These are phyloP conservation scores for Polyergus mexicanus DNA, from an alignment of 1,140 invertebrate species.

Conservation along the genomic window DNA sequence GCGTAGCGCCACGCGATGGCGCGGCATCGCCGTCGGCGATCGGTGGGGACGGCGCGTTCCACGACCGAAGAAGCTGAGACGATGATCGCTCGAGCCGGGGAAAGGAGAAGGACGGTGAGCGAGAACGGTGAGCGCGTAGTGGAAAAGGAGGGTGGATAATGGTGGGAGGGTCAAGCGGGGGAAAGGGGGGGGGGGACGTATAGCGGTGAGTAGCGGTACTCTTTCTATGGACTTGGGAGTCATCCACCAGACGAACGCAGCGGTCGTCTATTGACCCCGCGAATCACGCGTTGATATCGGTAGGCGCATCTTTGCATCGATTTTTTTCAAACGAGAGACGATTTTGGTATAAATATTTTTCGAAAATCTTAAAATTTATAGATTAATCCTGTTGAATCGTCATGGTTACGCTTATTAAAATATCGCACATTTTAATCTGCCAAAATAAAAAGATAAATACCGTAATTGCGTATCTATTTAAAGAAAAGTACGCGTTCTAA, in stretches of 20 bases:
- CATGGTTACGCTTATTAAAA: neutral
- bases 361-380: neutral
- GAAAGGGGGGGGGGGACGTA: constrained; percentile 75
- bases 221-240: constrained; percentile 79
- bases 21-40: constrained; percentile 43
- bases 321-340: neutral
- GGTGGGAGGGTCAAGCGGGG: constrained; percentile 70
- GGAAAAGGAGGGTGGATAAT: constrained; percentile 49
- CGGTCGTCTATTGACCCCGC: constrained; percentile 84
- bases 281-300: constrained; percentile 52
- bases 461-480: neutral
- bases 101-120: constrained; percentile 33
- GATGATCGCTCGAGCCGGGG: constrained; percentile 21
- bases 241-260: constrained; percentile 80
- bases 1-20: constrained; percentile 80
- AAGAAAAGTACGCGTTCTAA: neutral
- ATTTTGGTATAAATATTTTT: neutral
- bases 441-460: constrained; percentile 1
- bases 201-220: constrained; percentile 86
- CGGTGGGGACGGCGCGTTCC: constrained; percentile 36
- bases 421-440: neutral
- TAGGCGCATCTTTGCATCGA: neutral
- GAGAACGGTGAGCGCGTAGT: constrained; percentile 12
- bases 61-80: constrained; percentile 48
- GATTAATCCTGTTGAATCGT: neutral